phyloP scores from a whole-genome alignment of 2,113 vertebrate genomes.

The Phyllopteryx taeniolatus region DNA sequence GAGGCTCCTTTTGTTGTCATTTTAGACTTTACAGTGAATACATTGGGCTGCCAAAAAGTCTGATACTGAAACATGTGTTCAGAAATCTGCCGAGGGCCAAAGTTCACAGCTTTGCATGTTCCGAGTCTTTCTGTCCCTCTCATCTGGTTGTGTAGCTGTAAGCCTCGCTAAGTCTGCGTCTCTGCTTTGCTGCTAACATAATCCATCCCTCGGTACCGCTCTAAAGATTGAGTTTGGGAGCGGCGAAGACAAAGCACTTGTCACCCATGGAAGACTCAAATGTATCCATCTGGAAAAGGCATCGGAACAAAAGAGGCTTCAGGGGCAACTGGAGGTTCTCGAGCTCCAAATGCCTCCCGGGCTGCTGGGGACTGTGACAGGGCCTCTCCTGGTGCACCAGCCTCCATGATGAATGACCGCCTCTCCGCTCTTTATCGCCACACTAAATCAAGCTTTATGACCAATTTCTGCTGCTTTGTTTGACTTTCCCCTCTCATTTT shows the following conservation, averaged over 20 bases:
- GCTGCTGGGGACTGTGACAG: slow-evolving; percentile 69
- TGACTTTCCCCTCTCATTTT: slow-evolving; percentile 51
- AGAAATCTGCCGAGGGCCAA: not conserved
- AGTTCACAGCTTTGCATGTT: slow-evolving; percentile 1
- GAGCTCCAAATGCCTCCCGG: slow-evolving; percentile 55
- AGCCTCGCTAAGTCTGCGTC: slow-evolving; percentile 21
- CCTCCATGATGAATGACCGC: slow-evolving; percentile 74
- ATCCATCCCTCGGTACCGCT: slow-evolving; percentile 26
- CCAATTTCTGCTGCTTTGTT: slow-evolving; percentile 75
- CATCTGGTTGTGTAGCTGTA: slow-evolving; percentile 24
- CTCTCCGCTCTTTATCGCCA: slow-evolving; percentile 76
- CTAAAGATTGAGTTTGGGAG: slow-evolving; percentile 44
- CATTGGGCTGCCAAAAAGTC: not conserved
- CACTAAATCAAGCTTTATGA: slow-evolving; percentile 81
- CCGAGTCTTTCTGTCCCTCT: slow-evolving; percentile 17
- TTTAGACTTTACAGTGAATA: not conserved
- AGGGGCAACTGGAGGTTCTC: slow-evolving; percentile 45
- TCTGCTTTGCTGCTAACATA: slow-evolving; percentile 32
- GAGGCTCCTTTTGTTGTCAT: not conserved
- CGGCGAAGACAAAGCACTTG: slow-evolving; percentile 39
- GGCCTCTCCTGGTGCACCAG: slow-evolving; percentile 72
- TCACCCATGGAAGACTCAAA: slow-evolving; percentile 34
- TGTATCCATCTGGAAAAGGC: slow-evolving; percentile 66
- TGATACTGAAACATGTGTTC: not conserved
- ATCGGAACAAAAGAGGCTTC: slow-evolving; percentile 54